Conservation (phyloP, 1,140 invertebrate species). For the Camponotus vicinus region DNA sequence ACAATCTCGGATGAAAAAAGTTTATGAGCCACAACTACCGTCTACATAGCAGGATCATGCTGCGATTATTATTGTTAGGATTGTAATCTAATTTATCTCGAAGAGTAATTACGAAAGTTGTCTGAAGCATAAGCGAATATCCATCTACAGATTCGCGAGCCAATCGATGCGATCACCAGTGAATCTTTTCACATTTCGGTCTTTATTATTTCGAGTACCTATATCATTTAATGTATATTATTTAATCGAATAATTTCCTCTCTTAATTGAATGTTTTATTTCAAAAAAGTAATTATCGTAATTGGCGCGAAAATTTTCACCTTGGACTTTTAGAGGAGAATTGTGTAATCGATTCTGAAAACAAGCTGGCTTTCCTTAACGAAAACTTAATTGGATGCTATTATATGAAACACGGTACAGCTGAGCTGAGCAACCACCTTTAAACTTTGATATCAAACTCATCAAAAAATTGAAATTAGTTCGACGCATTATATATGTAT, state of each 20-base stretch:
- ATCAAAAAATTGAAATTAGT: not conserved
- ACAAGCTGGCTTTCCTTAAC: not conserved
- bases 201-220: not conserved
- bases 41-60: not conserved
- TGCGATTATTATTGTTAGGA: not conserved
- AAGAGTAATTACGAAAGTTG: constrained; percentile 1
- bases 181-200: not conserved
- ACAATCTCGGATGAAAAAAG: constrained; percentile 30
- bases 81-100: not conserved
- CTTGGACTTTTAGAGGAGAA: not conserved
- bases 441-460: not conserved
- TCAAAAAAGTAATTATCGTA: not conserved
- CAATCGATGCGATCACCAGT: not conserved
- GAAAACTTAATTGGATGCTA: constrained; percentile 22
- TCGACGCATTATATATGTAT: not conserved
- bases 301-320: constrained; percentile 9
- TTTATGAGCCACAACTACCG: not conserved
- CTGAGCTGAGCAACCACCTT: not conserved
- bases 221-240: not conserved
- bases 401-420: not conserved
- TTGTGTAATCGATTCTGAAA: not conserved
- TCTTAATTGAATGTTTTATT: not conserved
- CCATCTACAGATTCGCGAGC: not conserved
- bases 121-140: not conserved
- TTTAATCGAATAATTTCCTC: not conserved